A percentile compares a stretch with the other conserved stretches of the same genome.
Conservation (phyloP, 2,113 vertebrate species). For the Phalacrocorax carbo region DNA sequence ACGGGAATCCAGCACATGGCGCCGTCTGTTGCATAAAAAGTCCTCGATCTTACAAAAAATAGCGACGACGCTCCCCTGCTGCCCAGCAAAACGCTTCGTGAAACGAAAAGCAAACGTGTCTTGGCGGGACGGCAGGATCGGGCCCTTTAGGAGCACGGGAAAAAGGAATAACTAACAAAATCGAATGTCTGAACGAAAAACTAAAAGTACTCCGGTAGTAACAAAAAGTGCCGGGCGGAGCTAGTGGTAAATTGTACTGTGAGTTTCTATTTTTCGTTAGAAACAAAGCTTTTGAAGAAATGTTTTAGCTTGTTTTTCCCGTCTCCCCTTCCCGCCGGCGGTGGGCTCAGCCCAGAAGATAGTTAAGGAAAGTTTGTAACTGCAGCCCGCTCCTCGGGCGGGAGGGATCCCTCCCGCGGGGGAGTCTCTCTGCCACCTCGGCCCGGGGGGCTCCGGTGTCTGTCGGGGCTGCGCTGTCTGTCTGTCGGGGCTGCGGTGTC, state of each 20-base stretch:
- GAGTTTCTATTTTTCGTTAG: not conserved
- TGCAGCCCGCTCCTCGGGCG: not conserved
- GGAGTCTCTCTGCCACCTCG: not conserved
- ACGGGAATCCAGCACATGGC: not conserved
- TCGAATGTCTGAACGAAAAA: not conserved
- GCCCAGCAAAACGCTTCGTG: not conserved
- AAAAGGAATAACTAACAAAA: not conserved
- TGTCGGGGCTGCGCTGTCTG: not conserved
- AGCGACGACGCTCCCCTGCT: not conserved
- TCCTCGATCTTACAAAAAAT: not conserved
- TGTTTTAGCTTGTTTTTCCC: not conserved
- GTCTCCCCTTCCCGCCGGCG: fast-evolving
- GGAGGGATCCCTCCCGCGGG: not conserved
- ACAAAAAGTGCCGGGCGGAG: not conserved
- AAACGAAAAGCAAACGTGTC: not conserved
- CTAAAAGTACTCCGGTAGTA: not conserved
- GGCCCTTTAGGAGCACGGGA: not conserved
- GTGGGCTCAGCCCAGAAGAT: not conserved
- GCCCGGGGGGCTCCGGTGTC: not conserved
- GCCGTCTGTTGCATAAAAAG: not conserved
- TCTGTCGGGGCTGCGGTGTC: too few relatives aligned
- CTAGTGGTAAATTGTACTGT: not conserved
- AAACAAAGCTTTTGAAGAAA: not conserved
- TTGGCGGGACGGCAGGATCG: not conserved
- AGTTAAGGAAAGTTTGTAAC: not conserved